Base-by-base conservation (phyloP, 2,113 vertebrate species). In the Macquaria ambigua region DNA sequence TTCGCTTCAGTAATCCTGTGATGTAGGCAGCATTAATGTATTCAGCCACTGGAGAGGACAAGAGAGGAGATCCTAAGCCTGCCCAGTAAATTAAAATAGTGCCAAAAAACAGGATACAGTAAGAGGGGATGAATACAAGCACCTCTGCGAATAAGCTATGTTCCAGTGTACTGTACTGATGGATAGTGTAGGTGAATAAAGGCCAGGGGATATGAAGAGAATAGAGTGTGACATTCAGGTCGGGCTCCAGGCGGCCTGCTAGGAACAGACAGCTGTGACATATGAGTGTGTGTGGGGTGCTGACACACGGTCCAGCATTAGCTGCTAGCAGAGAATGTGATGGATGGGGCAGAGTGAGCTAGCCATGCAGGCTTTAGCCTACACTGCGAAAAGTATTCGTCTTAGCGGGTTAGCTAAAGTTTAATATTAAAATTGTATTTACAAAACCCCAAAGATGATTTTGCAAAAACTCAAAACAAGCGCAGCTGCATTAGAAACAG, bases 251-350 rank as follows among this genome's bases (percentile, higher is more conserved):
- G 69, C 81, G 28, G 79, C 83, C 87, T 79, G 77, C 74, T 61
- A 14, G 53, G 86, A 90, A 81, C 63, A 82, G 91, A 92, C 91
- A 89, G 75, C 74, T 89, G 82, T 92, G 89, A 92, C 91, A 83
- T 88, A 90, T 87, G 84, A 89, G 79, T 74, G 79, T 87, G 82
- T 86, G 89, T 77, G 46, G 46, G 85, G 74, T 43, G 81, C 77
- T 83, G 89, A 92, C 86, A 89, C 82, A 34, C 18, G 1, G 74
- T 58, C 77, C 48, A 43, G 86, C 61, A 34, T 86, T 86, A 83
- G 83, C 75, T 63, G 80, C 59, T 39, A 46, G 82, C 71, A 20
- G 50, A 71, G 81, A 67, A 58, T 21, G 52, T 93, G 90, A 93
- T 91, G 77, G 87, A 93, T 92, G 84, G 50, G 66, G 37, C 8